phyloP scores from a whole-genome alignment of 2,797 vertebrate genomes.

The Chelidonichthys spinosus region DNA sequence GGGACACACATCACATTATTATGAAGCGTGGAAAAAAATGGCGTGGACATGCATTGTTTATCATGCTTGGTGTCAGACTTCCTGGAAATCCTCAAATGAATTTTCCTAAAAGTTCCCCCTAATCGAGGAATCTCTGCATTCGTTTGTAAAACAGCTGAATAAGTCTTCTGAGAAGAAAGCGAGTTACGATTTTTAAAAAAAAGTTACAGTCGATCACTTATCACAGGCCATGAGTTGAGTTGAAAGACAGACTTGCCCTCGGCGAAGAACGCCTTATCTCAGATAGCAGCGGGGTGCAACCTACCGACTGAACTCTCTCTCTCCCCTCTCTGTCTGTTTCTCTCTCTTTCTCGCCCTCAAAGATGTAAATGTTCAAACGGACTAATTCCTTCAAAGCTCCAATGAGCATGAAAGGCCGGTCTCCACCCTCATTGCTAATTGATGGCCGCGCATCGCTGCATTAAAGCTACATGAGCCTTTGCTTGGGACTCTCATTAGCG shows the following conservation, averaged over 20 bases:
- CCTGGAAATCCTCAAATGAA: constrained; percentile 17
- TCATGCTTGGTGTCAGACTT: neutral
- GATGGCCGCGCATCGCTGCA: constrained; percentile 65
- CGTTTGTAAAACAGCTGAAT: constrained; percentile 34
- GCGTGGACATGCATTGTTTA: neutral
- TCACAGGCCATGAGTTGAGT: constrained; percentile 54
- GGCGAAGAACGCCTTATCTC: constrained; percentile 65
- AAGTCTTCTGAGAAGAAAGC: constrained; percentile 38
- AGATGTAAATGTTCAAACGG: constrained; percentile 79
- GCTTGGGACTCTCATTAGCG: constrained; percentile 71
- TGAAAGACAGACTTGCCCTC: constrained; percentile 61
- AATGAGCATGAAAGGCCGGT: constrained; percentile 69
- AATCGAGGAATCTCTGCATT: constrained; percentile 31
- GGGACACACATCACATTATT: neutral
- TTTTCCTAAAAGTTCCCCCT: constrained; percentile 11
- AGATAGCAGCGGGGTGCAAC: constrained; percentile 67
- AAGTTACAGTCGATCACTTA: constrained; percentile 62
- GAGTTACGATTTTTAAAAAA: constrained; percentile 28
- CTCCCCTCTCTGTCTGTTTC: constrained; percentile 40
- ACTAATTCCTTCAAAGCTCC: constrained; percentile 73
- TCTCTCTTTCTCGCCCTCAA: constrained; percentile 40
- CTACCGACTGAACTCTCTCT: constrained; percentile 33
- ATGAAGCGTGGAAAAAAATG: neutral
- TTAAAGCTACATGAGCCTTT: constrained; percentile 62
- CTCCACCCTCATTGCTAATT: constrained; percentile 75